Base-by-base conservation (phyloP, 2,797 vertebrate genomes). In the Gallirallus australis region DNA sequence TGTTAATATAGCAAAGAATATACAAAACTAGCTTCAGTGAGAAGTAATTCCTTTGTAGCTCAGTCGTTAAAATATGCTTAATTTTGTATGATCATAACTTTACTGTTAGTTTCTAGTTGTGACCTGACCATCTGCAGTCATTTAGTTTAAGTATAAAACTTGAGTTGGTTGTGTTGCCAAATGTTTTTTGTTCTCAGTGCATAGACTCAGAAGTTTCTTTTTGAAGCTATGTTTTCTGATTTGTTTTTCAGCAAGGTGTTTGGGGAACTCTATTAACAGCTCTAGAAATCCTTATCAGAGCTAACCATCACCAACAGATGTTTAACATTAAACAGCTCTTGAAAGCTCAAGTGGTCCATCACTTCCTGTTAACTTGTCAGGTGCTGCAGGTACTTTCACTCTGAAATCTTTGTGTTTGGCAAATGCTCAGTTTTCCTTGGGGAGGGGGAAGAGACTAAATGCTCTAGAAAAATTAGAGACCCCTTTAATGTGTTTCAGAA, bases 241-340 rank as follows among this genome's bases (percentile, higher is more conserved):
- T 31, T 76, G 31, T 86, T 92, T 94, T 93, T 91, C 94, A 99
- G 99, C 97, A 96, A 91, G 99, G 99, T 31, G 99, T 99, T 54
- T 99, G 99, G 99, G 99, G 99, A 98, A 98, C 98, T 0, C 97
- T 99, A n/a, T 97, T 99, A 15, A 97, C 98, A 31, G 98, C 98
- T 63, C 97, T 99, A n/a, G 99, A 99, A 97, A 98, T 99, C 89
- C 98, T 99, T 86, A 99, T 99, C 97, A 97, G 99, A 97, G 98
- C 98, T 56, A 98, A 99, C 77, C 99, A 99, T 96, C 99, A 98
- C 31, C 98, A 99, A 66, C 99, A 99, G 97, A 98, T 98, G 90
- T 99, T 99, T 96, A 99, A 99, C 79, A 98, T 99, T 82, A 98
- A 98, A 47, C 99, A 99, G 97, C 98, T 99, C 9, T 97, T 99